Evolutionary conservation across 2,888 invertebrate species (phyloP), one percentile per base, ranked within the genome.

Genomic region (Pollenia griseotomentosa): DNA sequence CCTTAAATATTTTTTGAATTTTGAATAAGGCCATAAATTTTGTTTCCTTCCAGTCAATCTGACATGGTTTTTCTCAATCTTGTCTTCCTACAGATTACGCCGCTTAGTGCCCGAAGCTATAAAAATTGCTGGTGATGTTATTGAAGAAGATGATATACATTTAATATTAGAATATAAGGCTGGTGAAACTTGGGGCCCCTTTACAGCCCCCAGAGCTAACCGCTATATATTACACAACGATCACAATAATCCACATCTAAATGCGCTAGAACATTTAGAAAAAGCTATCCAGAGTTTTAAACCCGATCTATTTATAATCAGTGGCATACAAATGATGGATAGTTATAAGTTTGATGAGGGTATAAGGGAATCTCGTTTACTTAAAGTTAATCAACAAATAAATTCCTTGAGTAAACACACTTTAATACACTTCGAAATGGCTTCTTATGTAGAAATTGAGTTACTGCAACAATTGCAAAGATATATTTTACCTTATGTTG

Each of bases 321-420:
- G 97, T 90, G 97, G 97, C 10, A 94, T 97, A 68, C 97, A 97
- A 92, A 97, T 97, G 97, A 97, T 97, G 97, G 97, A 97, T 90
- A 97, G 96, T 92, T 97, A 91, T 46, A 92, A 91, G 82, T 93
- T 92, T 85, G 57, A 78, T 1, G 59, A 93, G 96, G 97, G 96
- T 90, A 94, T 96, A 88, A 94, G 96, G 89, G 94, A 94, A 88
- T 94, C 94, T 87, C 94, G 96, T 89, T 92, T 97, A 74, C 92
- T 94, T 42, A 95, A 95, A 92, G 95, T 97, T 1, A 95, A 95
- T 89, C 92, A 95, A 86, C 96, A 97, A 93, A 95, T 97, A 92
- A 93, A 94, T 75, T 94, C 94, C 11, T 95, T 96, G 88, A 94
- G 95, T 0, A 94, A 95, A 0, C 92, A 94, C 10, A 96, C 97